Conservation (phyloP, 2,113 vertebrate genomes). For the Vulpes lagopus region DNA sequence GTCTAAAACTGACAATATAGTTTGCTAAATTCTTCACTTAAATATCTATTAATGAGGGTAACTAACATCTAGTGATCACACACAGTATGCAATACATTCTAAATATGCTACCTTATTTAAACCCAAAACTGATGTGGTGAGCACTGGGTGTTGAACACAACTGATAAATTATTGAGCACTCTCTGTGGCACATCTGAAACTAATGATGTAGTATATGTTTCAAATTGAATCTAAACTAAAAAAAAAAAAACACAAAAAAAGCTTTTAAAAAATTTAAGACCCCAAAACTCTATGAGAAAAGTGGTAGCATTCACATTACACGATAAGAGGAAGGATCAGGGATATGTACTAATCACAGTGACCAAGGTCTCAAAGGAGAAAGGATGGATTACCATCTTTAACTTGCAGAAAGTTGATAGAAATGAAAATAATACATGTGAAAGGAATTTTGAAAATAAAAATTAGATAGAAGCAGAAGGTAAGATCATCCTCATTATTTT, state of each 20-base stretch:
- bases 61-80: constrained; percentile 19
- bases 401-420: background rate
- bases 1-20: background rate
- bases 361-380: background rate
- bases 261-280: too few species aligned
- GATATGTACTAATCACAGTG: background rate
- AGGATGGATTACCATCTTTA: background rate
- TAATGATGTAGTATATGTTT: too few species aligned
- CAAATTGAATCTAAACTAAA: too few species aligned
- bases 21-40: background rate
- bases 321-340: background rate
- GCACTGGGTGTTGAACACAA: too few species aligned
- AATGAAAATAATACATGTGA: constrained; percentile 16
- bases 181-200: too few species aligned
- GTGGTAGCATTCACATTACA: background rate
- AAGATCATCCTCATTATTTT: background rate
- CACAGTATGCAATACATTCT: background rate
- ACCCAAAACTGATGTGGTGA: background rate
- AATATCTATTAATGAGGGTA: background rate
- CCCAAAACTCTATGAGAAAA: background rate
- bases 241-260: too few species aligned
- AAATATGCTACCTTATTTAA: background rate
- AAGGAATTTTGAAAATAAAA: constrained; percentile 14
- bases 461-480: background rate
- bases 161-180: too few species aligned